These are phyloP conservation scores for Steatocranus sp. DNA, from an alignment of 2,797 vertebrate genomes.

Conservation along the genomic window DNA sequence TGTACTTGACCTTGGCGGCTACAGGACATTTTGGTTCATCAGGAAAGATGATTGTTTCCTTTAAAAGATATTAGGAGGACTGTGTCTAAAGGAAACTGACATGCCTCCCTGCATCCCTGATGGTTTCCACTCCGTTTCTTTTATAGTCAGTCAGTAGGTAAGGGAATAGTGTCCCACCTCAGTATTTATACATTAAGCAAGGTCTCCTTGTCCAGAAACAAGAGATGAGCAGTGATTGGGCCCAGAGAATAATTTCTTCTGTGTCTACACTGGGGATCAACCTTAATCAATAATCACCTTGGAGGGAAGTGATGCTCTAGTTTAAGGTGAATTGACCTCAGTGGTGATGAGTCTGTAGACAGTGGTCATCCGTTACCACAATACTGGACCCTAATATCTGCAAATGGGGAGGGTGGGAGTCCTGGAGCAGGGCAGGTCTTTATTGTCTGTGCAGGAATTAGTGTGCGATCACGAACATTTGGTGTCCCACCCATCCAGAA, in stretches of 20 bases:
- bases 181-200: conserved; percentile 72
- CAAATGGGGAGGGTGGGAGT: conserved; percentile 2
- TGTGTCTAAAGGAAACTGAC: conserved; percentile 64
- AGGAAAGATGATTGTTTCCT: conserved; percentile 75
- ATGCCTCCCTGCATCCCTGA: conserved; percentile 70
- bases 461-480: neutral
- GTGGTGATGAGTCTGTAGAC: conserved; percentile 48
- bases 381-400: conserved; percentile 33
- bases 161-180: conserved; percentile 56
- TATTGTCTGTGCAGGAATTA: neutral
- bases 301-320: conserved; percentile 45
- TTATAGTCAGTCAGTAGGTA: conserved; percentile 67
- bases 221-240: conserved; percentile 53
- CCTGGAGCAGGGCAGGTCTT: neutral
- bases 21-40: conserved; percentile 65
- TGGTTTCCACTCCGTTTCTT: conserved; percentile 74
- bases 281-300: conserved; percentile 78
- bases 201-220: conserved; percentile 48
- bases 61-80: conserved; percentile 65
- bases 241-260: conserved; percentile 53
- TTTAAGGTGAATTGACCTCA: conserved; percentile 66
- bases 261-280: conserved; percentile 59
- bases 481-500: neutral
- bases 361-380: conserved; percentile 62
- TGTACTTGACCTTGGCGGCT: conserved; percentile 64